A percentile compares a stretch with the other conserved stretches of the same genome.
These are phyloP conservation scores for Ellobius talpinus DNA, from an alignment of 2,113 vertebrate species.

Conservation along the genomic window DNA sequence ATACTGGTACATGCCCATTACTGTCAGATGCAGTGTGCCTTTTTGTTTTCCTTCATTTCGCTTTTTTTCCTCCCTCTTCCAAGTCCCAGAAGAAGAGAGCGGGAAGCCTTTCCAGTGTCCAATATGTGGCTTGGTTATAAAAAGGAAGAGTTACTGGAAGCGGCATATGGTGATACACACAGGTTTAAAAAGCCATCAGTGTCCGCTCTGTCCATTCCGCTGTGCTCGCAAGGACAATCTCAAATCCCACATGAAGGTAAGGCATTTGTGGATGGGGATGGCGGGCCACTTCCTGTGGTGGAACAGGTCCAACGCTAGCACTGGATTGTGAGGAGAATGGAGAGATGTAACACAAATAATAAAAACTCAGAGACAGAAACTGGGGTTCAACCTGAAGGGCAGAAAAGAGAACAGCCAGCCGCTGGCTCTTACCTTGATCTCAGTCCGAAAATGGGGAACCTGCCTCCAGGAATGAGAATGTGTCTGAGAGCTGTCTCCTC, in stretches of 20 bases:
- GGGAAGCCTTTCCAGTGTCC: constrained; percentile 99
- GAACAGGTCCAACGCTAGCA: rapidly evolving
- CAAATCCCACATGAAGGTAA: constrained; percentile 99
- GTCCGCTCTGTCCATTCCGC: constrained; percentile 98
- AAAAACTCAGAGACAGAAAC: too few relatives aligned
- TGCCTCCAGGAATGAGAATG: too few relatives aligned
- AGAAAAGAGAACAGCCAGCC: too few relatives aligned
- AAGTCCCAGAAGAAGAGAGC: constrained; percentile 97
- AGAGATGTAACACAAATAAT: too few relatives aligned
- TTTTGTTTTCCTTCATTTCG: constrained; percentile 70
- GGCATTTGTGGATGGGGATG: neutral
- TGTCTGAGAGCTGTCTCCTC: too few relatives aligned
- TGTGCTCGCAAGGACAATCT: constrained; percentile 99
- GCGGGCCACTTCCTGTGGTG: neutral
- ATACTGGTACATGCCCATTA: neutral
- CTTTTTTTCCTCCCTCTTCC: constrained; percentile 78
- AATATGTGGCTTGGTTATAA: constrained; percentile 99
- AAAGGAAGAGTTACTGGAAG: constrained; percentile 99
- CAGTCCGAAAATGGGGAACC: too few relatives aligned
- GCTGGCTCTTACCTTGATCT: too few relatives aligned
- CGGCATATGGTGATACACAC: constrained; percentile 99
- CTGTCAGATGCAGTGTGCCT: constrained; percentile 53
- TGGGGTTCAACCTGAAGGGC: too few relatives aligned
- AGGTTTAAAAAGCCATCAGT: constrained; percentile 99
- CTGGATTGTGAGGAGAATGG: neutral